Base-by-base conservation (phyloP, 2,888 invertebrate species). In the Griposia aprilina region DNA sequence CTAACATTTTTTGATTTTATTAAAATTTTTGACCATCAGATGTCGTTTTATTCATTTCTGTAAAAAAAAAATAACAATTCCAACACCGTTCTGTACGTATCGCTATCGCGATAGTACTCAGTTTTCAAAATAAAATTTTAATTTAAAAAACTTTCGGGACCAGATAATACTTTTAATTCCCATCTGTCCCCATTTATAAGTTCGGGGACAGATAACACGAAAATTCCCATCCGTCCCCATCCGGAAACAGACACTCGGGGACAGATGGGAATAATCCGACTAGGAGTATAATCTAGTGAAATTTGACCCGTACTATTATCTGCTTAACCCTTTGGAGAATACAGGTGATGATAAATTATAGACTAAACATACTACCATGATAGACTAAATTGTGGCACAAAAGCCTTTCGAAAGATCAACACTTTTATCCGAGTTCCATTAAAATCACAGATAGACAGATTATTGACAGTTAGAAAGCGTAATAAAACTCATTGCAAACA, bases 401-500 rank as follows among this genome's bases (percentile, higher is more conserved):
- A 41, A 20, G n/a, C n/a, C 8, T 26, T n/a, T n/a, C 8, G 41
- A 8, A 45, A 41, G 26, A 45, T 60, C 2, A 23, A 45, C 7
- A 45, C n/a, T 65, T 15, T 15, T n/a, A n/a, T 5, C 41, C 0
- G 8, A 15, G 23, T 41, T n/a, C 17, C n/a, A n/a, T 45, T 1
- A 0, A 60, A 17, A 30, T 50, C 20, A 20, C 30, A n/a, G 20
- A 72, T 17, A 0, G 17, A 36, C 17, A 48, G 20, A 17, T 57
- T 26, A 20, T 69, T 4, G 10, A 1, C 13, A 17, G 6, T 26
- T 77, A 77, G 59, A 77, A 77, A 76, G 77, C 59, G n/a, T 20
- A 23, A 76, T 41, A 41, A 36, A 66, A 26, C 10, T 36, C 5
- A 66, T 59, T 26, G 17, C 15, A 52, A 66, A 59, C 13, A 57